These are phyloP conservation scores for Atrichornis clamosus DNA, from an alignment of 2,113 vertebrate species.

Conservation along the genomic window DNA sequence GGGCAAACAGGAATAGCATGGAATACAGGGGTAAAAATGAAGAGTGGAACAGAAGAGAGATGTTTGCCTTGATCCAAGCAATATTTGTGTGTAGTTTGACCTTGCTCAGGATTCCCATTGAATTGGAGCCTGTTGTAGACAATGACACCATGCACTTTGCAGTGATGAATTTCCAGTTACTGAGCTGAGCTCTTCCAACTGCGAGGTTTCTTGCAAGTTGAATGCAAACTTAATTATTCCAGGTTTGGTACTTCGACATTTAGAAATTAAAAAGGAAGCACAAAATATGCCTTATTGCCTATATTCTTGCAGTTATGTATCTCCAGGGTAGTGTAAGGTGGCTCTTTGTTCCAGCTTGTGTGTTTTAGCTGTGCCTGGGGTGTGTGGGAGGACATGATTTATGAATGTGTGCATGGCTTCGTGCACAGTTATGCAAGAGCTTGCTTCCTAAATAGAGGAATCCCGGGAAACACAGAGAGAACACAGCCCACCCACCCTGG, in stretches of 20 bases:
- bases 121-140: not conserved
- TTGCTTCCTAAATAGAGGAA: not conserved
- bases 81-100: not conserved
- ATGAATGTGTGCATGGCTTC: not conserved
- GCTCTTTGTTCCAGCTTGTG: not conserved
- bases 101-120: not conserved
- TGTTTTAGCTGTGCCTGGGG: not conserved
- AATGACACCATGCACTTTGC: not conserved
- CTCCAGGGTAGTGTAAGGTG: not conserved
- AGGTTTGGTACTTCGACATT: not conserved
- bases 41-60: not conserved
- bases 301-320: not conserved
- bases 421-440: not conserved
- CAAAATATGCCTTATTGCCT: not conserved
- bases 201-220: not conserved
- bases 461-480: not conserved
- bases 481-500: not conserved
- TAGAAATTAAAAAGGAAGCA: not conserved
- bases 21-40: not conserved
- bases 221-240: not conserved
- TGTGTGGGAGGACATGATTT: not conserved
- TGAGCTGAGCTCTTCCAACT: not conserved
- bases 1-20: not conserved
- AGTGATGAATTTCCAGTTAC: not conserved
- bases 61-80: not conserved